A percentile compares a stretch with the other conserved stretches of the same genome.
Conservation (phyloP, 2,113 vertebrate genomes). For the Butorides virescens region DNA sequence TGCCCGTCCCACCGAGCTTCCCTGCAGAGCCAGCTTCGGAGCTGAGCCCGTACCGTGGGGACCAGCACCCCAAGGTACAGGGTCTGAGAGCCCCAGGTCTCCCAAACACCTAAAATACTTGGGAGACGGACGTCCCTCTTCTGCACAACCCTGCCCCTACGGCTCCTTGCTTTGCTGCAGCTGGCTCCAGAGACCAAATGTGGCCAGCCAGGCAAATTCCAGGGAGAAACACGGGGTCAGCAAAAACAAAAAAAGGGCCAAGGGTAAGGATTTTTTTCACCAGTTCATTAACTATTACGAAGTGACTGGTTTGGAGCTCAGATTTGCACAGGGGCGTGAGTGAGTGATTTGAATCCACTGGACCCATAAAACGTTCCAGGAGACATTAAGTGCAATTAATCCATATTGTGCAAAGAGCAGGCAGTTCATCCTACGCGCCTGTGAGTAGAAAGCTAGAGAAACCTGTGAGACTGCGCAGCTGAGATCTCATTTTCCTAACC, state of each 20-base stretch:
- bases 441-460: neutral
- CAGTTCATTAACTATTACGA: neutral
- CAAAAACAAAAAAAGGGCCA: neutral
- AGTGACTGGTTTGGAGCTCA: neutral
- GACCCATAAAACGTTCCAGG: neutral
- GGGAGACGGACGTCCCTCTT: neutral
- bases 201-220: neutral
- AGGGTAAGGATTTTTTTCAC: neutral
- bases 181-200: neutral
- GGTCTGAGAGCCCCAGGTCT: neutral
- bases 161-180: neutral
- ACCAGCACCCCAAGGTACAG: neutral
- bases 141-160: neutral
- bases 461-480: neutral
- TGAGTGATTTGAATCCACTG: neutral
- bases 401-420: accelerated
- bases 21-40: neutral
- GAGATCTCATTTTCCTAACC: neutral
- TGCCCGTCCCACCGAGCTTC: neutral
- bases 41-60: accelerated
- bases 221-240: neutral
- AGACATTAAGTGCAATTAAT: neutral
- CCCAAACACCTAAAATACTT: neutral
- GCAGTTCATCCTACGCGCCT: neutral
- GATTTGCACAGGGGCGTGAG: neutral